Evolutionary conservation across 2,797 vertebrate species (phyloP).

Genomic region (Pangasius sanitwongsei): DNA sequence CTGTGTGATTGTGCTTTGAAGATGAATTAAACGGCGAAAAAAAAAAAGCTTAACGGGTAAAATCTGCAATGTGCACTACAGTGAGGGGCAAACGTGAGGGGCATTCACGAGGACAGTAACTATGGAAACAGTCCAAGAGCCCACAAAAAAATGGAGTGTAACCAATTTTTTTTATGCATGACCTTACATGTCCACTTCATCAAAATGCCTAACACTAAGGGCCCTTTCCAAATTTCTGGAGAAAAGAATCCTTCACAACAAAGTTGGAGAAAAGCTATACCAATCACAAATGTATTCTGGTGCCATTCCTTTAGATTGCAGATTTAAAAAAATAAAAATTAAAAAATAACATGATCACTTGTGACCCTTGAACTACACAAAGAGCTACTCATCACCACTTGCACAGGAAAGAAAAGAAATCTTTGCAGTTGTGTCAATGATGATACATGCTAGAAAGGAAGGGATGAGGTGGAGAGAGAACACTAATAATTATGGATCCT

Average conservation of each 20-base stretch:
- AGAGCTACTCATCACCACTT: constrained; percentile 8
- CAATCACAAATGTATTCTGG: constrained; percentile 10
- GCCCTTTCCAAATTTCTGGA: not conserved
- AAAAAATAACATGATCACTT: not conserved
- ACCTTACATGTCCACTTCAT: not conserved
- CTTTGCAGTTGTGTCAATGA: constrained; percentile 12
- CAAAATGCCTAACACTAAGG: not conserved
- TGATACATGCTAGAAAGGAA: not conserved
- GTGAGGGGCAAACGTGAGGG: constrained; percentile 18
- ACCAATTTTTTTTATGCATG: not conserved
- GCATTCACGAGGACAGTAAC: constrained; percentile 28
- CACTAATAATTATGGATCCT: not conserved
- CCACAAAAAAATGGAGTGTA: constrained; percentile 29
- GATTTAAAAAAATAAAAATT: not conserved
- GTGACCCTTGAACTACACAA: not conserved
- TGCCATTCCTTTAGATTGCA: not conserved
- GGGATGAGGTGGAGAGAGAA: not conserved
- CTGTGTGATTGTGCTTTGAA: constrained; percentile 40
- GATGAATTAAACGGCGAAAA: not conserved
- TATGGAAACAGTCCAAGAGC: constrained; percentile 51
- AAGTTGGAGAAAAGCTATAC: not conserved
- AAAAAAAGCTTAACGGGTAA: constrained; percentile 15
- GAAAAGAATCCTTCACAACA: constrained; percentile 1
- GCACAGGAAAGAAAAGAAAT: not conserved
- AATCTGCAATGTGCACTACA: constrained; percentile 7